A percentile compares a stretch with the other conserved stretches of the same genome.
These are phyloP conservation scores for Gopherus evgoodei DNA, from an alignment of 2,113 vertebrate genomes.

Conservation along the genomic window DNA sequence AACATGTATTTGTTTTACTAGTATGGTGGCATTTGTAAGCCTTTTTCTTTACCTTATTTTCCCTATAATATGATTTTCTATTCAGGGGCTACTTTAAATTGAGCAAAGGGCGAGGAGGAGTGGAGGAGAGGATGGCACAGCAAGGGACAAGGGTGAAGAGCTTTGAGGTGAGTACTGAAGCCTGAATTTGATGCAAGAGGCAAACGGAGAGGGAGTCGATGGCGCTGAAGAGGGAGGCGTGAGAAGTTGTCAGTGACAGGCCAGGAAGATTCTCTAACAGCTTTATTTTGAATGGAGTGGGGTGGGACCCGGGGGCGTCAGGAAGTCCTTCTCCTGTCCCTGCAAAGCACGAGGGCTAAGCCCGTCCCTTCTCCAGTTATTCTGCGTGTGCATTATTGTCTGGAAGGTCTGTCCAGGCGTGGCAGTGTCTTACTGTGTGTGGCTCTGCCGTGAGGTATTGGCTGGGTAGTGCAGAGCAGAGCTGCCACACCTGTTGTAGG, in stretches of 20 bases:
- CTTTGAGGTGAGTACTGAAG: background rate
- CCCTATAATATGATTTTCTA: background rate
- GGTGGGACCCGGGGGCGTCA: too few species aligned
- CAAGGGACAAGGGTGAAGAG: background rate
- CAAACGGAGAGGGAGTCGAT: background rate
- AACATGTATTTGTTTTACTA: background rate
- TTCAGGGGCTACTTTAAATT: background rate
- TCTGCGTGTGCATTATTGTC: background rate
- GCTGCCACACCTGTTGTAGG: background rate
- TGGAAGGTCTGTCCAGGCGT: background rate
- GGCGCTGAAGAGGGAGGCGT: background rate
- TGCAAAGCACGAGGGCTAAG: fast-evolving
- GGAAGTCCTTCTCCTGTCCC: background rate
- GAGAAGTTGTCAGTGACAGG: background rate
- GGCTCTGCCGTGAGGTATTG: too few species aligned
- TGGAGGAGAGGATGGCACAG: background rate
- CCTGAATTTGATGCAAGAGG: background rate
- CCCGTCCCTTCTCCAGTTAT: background rate
- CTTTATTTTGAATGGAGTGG: background rate
- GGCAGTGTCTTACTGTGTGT: background rate
- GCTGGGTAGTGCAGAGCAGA: background rate
- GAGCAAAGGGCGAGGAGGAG: background rate
- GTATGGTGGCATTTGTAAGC: background rate
- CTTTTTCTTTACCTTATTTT: background rate
- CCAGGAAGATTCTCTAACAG: background rate